These are phyloP conservation scores for Cephonodes hylas DNA, from an alignment of 2,888 invertebrate genomes.

Conservation along the genomic window DNA sequence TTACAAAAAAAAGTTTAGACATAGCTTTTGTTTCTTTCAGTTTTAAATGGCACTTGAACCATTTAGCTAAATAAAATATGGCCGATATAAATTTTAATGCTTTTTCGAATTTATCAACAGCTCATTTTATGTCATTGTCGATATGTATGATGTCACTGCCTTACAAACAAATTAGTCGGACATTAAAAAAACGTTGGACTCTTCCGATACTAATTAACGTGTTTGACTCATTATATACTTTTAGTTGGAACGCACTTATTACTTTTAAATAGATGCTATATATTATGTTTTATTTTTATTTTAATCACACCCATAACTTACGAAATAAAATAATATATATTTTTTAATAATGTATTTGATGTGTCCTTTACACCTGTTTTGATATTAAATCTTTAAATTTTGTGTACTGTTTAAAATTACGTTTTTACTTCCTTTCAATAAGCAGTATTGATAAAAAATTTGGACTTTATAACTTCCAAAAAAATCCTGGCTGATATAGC, in stretches of 20 bases:
- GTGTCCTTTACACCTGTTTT: no score
- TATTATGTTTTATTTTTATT: constrained; percentile 55
- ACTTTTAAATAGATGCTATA: constrained; percentile 62
- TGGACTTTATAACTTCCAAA: not conserved
- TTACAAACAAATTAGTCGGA: constrained; percentile 68
- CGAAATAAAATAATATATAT: no score
- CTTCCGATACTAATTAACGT: constrained; percentile 73
- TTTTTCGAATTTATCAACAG: constrained; percentile 26
- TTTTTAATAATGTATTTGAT: no score
- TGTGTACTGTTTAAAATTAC: no score
- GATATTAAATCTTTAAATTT: no score
- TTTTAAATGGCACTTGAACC: constrained; percentile 27
- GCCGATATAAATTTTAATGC: constrained; percentile 14
- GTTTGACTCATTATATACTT: constrained; percentile 29
- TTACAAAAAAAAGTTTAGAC: no score
- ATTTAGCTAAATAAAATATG: constrained; percentile 40
- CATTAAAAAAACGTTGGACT: constrained; percentile 63
- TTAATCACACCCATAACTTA: no score
- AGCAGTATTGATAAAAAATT: not conserved
- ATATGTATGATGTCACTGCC: constrained; percentile 28
- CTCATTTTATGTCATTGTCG: constrained; percentile 30
- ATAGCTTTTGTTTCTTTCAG: not conserved
- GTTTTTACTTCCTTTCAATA: not conserved
- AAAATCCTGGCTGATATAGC: not conserved
- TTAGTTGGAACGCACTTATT: constrained; percentile 63